phyloP scores from a whole-genome alignment of 1,140 invertebrate genomes.

The Drosophila miranda region DNA sequence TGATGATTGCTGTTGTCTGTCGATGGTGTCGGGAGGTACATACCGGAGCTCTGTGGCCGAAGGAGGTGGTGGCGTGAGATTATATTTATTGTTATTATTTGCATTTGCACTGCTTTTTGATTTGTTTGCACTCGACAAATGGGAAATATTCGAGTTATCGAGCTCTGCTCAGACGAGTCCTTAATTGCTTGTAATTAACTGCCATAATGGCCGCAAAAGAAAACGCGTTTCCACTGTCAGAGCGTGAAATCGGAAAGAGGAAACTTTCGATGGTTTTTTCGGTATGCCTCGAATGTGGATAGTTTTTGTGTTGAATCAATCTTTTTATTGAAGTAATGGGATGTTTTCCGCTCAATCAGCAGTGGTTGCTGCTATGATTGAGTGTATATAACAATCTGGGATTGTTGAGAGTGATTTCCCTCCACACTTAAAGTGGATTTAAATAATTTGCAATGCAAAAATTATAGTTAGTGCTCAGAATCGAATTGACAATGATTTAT shows the following conservation, averaged over 20 bases:
- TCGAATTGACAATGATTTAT: too few relatives aligned
- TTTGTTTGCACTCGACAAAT: constrained; percentile 52
- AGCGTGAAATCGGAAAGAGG: constrained; percentile 23
- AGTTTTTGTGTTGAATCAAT: constrained; percentile 5
- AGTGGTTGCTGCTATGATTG: too few relatives aligned
- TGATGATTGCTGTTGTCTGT: constrained; percentile 42
- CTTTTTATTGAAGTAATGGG: background rate
- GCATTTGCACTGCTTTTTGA: constrained; percentile 61
- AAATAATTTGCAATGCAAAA: too few relatives aligned
- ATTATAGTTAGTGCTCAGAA: too few relatives aligned
- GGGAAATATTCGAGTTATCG: constrained; percentile 40
- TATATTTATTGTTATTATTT: constrained; percentile 49
- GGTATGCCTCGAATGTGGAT: background rate
- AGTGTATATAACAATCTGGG: too few relatives aligned
- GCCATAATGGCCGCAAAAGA: constrained; percentile 29
- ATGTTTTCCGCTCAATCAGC: too few relatives aligned
- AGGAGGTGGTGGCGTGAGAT: constrained; percentile 16
- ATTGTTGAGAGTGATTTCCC: too few relatives aligned
- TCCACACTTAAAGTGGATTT: too few relatives aligned
- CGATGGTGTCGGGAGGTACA: too few relatives aligned
- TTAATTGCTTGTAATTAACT: constrained; percentile 74
- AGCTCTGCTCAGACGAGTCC: constrained; percentile 22
- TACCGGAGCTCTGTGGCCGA: too few relatives aligned
- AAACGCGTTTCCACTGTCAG: constrained; percentile 16
- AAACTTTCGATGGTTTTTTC: background rate